Base-by-base conservation (phyloP, 1,140 invertebrate species). In the Propsilocerus akamusi region DNA sequence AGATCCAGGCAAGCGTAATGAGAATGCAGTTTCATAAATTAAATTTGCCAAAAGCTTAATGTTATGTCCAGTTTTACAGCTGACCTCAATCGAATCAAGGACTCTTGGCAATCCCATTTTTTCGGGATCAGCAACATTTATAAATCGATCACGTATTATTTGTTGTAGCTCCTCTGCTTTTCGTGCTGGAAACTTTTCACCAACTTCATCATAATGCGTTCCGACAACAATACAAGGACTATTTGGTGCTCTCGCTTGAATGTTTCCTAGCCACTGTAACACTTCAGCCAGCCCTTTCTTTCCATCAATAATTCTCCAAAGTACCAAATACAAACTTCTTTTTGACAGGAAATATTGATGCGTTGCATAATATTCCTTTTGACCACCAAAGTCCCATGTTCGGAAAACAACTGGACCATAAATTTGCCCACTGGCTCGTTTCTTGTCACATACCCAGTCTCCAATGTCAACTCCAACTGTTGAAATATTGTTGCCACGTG, bases 361-460 rank as follows among this genome's bases (percentile, higher is more conserved):
- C 1, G 95, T 98, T 0, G 94, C 88, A 62, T 97, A 97, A 61
- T 94, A 93, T 62, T 96, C 92, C 59, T 81, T 80, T 69, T 97
- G 93, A 0, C 95, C 95, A n/a, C 93, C 94, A 72, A 99, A 99
- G 68, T 99, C 96, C 95, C 96, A 99, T 0, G 94, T 98, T 50
- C 93, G 72, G 68, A 99, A 98, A n/a, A 88, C 82, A 41, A 98
- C 83, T 1, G 90, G 80, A 0, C 92, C 93, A 53, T 85, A 77
- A 1, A 77, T 77, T 8, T 80, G 80, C 0, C 53, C 57, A 7
- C 68, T 64, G 26, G 65, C 63, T 46, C 73, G 67, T 30, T 81
- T 74, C 58, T 88, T 89, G 61, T 96, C 92, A 65, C 86, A 94
- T 7, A 85, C 72, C 91, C 85, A 98, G 59, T 92, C 88, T 49